Evolutionary conservation across 2,797 vertebrate species (phyloP).

Genomic region (Chaunax sp.): DNA sequence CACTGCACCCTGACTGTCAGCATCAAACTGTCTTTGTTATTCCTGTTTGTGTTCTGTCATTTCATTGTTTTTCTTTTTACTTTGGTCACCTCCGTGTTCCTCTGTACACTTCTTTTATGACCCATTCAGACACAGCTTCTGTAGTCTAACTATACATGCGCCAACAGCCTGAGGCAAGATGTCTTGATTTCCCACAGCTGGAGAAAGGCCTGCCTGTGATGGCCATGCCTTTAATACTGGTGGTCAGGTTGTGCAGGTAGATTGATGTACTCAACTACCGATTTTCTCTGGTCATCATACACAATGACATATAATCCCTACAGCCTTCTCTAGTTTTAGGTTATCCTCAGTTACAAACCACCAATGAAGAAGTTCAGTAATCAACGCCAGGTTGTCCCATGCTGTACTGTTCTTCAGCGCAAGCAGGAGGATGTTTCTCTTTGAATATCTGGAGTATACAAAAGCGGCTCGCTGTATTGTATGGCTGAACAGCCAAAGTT

Average conservation of each 20-base stretch:
- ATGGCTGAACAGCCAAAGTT: too few relatives aligned
- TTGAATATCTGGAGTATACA: background rate
- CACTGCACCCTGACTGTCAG: conserved; percentile 1
- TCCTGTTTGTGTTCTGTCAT: conserved; percentile 23
- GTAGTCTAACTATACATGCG: conserved; percentile 66
- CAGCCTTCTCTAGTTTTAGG: conserved; percentile 5
- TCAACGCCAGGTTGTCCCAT: too few relatives aligned
- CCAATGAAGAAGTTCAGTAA: conserved; percentile 21
- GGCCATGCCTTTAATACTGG: conserved; percentile 24
- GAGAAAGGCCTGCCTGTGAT: conserved; percentile 51
- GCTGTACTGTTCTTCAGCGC: too few relatives aligned
- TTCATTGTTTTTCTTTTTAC: conserved; percentile 41
- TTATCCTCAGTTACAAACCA: conserved; percentile 12
- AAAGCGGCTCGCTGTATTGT: background rate
- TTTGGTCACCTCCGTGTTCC: conserved; percentile 42
- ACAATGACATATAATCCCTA: conserved; percentile 16
- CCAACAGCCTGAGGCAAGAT: conserved; percentile 63
- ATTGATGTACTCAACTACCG: conserved; percentile 47
- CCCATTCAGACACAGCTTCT: conserved; percentile 53
- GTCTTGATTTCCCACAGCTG: conserved; percentile 68
- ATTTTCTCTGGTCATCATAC: conserved; percentile 31
- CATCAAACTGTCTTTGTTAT: conserved; percentile 39
- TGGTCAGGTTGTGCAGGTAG: conserved; percentile 46
- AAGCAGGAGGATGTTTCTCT: background rate
- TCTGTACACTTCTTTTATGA: conserved; percentile 47